Conservation (phyloP, 1,140 invertebrate genomes). For the Aphaenogaster floridana region DNA sequence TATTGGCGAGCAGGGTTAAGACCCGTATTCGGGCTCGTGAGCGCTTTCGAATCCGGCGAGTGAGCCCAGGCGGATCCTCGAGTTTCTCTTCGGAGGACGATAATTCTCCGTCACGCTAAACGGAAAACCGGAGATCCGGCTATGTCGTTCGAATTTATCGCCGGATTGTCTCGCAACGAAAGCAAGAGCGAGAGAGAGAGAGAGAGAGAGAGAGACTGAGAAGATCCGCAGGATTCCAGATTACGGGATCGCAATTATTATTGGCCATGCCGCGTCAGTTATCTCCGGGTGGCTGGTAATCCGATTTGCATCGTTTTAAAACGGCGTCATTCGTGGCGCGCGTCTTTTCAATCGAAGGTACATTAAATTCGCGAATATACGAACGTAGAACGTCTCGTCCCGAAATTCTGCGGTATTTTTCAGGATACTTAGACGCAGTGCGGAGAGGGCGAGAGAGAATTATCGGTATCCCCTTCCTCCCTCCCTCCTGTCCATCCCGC, state of each 20-base stretch:
- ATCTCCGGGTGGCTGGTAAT: not conserved
- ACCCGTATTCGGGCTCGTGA: constrained; percentile 18
- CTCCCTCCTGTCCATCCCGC: not conserved
- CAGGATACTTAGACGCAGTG: constrained; percentile 21
- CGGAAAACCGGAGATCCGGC: constrained; percentile 14
- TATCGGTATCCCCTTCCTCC: not conserved
- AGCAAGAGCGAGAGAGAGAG: not conserved
- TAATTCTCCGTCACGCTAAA: constrained; percentile 34
- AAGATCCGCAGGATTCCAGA: not conserved
- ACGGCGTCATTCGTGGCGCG: not conserved
- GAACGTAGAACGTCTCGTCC: no score
- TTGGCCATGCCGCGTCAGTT: not conserved
- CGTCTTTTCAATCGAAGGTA: not conserved
- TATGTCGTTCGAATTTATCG: constrained; percentile 52
- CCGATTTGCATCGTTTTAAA: not conserved
- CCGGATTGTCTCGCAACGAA: constrained; percentile 4
- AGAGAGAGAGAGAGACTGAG: not conserved
- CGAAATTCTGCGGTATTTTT: constrained; percentile 42
- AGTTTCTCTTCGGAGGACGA: not conserved
- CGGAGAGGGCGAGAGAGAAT: constrained; percentile 11
- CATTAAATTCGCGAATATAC: not conserved
- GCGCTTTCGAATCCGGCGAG: constrained; percentile 28
- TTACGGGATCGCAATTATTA: constrained; percentile 33
- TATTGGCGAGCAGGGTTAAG: constrained; percentile 8
- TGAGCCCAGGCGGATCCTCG: not conserved